Conservation (phyloP, 2,113 vertebrate genomes). For the Origma solitaria region DNA sequence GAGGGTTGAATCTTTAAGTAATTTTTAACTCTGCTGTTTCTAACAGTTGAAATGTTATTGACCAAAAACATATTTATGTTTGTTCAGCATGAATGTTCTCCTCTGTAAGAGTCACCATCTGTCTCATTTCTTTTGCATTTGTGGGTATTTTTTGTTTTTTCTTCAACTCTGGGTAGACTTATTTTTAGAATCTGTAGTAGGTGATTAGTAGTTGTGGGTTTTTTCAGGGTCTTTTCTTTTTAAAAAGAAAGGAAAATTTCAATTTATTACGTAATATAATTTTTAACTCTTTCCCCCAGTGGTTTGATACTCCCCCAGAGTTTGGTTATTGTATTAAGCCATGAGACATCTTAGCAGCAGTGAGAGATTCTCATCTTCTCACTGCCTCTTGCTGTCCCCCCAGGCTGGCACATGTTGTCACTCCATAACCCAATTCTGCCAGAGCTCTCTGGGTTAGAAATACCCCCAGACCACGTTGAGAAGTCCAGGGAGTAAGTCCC, state of each 20-base stretch:
- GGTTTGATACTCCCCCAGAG: background rate
- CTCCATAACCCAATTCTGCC: background rate
- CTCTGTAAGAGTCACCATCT: background rate
- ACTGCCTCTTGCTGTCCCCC: background rate
- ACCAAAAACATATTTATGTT: background rate
- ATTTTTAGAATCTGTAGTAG: background rate
- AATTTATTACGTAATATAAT: background rate
- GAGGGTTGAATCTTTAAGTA: background rate
- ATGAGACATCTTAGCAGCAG: background rate
- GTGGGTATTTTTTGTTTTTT: background rate
- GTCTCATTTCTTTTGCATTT: background rate
- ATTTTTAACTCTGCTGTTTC: background rate
- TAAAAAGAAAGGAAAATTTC: background rate
- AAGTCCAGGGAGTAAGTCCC: background rate
- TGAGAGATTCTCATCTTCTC: background rate
- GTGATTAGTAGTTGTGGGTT: background rate
- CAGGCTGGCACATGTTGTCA: background rate
- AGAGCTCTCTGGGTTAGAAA: background rate
- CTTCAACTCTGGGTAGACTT: background rate
- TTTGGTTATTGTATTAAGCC: background rate
- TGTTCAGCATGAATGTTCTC: background rate
- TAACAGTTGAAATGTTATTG: conserved; percentile 25
- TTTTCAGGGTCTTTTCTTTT: background rate
- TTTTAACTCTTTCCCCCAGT: background rate
- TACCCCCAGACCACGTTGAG: rapidly evolving